Evolutionary conservation across 1,140 invertebrate genomes (phyloP).

Genomic region (Drosophila seguyi): DNA sequence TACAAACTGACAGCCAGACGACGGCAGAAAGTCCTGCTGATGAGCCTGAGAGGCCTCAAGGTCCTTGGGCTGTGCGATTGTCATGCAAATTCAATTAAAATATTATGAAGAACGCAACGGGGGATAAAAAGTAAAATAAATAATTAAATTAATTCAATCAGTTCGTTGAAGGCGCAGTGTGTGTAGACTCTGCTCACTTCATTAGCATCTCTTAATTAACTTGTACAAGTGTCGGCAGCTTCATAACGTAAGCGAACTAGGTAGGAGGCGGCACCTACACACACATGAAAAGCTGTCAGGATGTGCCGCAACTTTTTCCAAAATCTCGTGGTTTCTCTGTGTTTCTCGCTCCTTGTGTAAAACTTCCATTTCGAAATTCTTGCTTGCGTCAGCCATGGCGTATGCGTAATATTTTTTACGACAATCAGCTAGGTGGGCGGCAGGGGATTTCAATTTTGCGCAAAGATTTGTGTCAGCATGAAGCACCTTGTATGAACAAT

Average conservation of each 20-base stretch:
- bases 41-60: conserved; percentile 33
- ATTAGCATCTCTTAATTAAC: conserved; percentile 82
- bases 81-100: conserved; percentile 82
- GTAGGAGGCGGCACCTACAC: conserved; percentile 1
- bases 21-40: conserved; percentile 22
- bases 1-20: conserved; percentile 22
- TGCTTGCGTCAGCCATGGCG: conserved; percentile 69
- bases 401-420: conserved; percentile 80
- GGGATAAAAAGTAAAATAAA: background rate
- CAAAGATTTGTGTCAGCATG: conserved; percentile 75
- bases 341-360: conserved; percentile 21
- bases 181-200: conserved; percentile 39
- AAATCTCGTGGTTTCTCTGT: conserved; percentile 49
- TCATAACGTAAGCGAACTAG: conserved; percentile 9
- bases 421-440: conserved; percentile 58
- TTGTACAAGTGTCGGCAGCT: conserved; percentile 40
- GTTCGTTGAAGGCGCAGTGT: too few relatives aligned
- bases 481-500: conserved; percentile 29
- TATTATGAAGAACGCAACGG: conserved; percentile 44
- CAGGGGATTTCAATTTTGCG: conserved; percentile 57
- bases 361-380: conserved; percentile 34
- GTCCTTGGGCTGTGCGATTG: conserved; percentile 53
- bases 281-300: conserved; percentile 44
- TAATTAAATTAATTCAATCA: conserved; percentile 24
- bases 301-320: conserved; percentile 54